Evolutionary conservation across 2,888 invertebrate genomes (phyloP).

Genomic region (Drosophila helvetica): DNA sequence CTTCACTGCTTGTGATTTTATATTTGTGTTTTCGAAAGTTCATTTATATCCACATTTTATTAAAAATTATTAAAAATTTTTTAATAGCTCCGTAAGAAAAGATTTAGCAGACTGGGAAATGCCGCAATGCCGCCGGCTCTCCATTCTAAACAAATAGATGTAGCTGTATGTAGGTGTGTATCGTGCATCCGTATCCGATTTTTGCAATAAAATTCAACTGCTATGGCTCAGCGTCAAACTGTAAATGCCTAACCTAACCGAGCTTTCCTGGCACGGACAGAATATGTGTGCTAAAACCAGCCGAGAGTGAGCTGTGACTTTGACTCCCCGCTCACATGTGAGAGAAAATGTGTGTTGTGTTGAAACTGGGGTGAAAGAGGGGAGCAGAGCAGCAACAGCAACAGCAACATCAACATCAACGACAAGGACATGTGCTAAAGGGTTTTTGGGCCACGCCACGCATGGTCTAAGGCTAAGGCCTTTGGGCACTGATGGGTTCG

Average conservation of each 20-base stretch:
- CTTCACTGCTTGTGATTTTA: too few relatives aligned
- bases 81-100: background rate
- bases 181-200: background rate
- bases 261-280: background rate
- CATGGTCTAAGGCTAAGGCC: background rate
- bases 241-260: constrained; percentile 38
- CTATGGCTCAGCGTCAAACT: constrained; percentile 32
- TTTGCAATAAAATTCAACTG: constrained; percentile 16
- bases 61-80: background rate
- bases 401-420: constrained; percentile 3
- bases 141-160: background rate
- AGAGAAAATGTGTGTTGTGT: constrained; percentile 44
- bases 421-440: constrained; percentile 1
- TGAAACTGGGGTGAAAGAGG: constrained; percentile 13
- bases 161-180: background rate
- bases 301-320: background rate
- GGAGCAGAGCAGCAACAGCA: background rate
- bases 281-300: constrained; percentile 24
- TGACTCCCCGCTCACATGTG: constrained; percentile 25
- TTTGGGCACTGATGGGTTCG: background rate
- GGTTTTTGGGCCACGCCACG: background rate
- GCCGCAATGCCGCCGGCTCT: background rate
- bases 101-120: background rate
- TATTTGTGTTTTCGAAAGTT: background rate
- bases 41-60: background rate